Evolutionary conservation across 2,797 vertebrate species (phyloP).

Genomic region (Adrianichthys oophorus): DNA sequence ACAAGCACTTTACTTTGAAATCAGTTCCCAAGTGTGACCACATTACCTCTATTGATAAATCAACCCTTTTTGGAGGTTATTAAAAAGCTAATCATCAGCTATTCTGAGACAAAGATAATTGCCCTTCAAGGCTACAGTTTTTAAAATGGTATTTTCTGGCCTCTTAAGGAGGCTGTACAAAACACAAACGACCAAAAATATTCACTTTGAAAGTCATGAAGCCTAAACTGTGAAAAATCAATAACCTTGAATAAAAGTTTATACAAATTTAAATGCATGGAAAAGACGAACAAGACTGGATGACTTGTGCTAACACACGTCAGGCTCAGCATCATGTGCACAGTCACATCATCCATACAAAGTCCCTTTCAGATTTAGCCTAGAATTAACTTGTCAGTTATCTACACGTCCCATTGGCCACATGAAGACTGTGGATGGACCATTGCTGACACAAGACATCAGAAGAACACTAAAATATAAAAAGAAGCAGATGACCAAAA

Average conservation of each 20-base stretch:
- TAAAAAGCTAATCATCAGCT: slow-evolving; percentile 42
- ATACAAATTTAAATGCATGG: slow-evolving; percentile 4
- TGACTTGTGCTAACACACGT: slow-evolving; percentile 23
- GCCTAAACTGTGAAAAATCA: slow-evolving; percentile 58
- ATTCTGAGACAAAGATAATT: slow-evolving; percentile 46
- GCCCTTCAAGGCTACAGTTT: slow-evolving; percentile 47
- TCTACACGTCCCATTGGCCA: slow-evolving; percentile 5
- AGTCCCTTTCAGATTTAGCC: slow-evolving; percentile 41
- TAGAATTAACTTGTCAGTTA: slow-evolving; percentile 39
- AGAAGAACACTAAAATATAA: slow-evolving; percentile 5
- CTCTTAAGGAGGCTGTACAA: slow-evolving; percentile 40
- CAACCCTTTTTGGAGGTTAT: slow-evolving; percentile 34
- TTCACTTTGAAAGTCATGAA: slow-evolving; percentile 55
- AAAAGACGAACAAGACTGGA: slow-evolving; percentile 20
- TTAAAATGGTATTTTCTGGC: slow-evolving; percentile 32
- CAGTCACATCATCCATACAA: slow-evolving; percentile 39
- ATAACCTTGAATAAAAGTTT: slow-evolving; percentile 48
- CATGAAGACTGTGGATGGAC: slow-evolving; percentile 23
- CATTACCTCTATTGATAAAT: slow-evolving; percentile 18
- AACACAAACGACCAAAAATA: slow-evolving; percentile 55
- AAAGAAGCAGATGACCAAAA: slow-evolving; percentile 10
- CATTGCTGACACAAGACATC: slow-evolving; percentile 27
- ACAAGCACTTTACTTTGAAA: slow-evolving; percentile 17
- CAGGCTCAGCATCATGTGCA: slow-evolving; percentile 32
- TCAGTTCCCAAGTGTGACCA: slow-evolving; percentile 13